Base-by-base conservation (phyloP, 2,888 invertebrate genomes). In the Venustoraphidia nigricollis region DNA sequence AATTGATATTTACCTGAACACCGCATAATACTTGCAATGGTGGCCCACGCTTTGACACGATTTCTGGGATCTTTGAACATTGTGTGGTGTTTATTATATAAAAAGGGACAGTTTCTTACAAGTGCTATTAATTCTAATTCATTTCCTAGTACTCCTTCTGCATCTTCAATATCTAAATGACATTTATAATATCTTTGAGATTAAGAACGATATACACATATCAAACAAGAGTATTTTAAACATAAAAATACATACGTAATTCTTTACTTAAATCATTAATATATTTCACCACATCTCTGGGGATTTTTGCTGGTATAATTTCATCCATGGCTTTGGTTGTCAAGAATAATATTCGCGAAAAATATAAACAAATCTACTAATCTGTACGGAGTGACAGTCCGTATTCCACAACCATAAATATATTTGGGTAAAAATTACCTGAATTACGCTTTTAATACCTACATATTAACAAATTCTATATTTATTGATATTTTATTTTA, bases 71-170 rank as follows among this genome's bases (percentile, higher is more conserved):
- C 54, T 48, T 55, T 56, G 42, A 56, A 57, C 48, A 56, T 57
- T 11, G 52, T 38, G 38, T 51, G 46, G 34, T 37, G 52, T 48
- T 52, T 55, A 45, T 58, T 55, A 46, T 57, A 58, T 39, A 58
- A 45, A 50, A 57, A 56, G 17, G 50, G 53, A 51, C 57, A 57
- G 42, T 58, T 57, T 17, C 55, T 44, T 14, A 58, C 55, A 46
- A 58, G 50, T 4, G 57, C 53, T 35, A 58, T 57, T 34, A 58
- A 48, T 51, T 58, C 57, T 41, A 57, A 45, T 50, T 58, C 58
- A 47, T 57, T 57, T 13, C 57, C 58, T 17, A 55, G 46, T 2
- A 58, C 52, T 10, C 57, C 58, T 43, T 55, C 51, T 10, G 52
- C 54, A 45, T 54, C 55, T 53, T 54, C 52, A 40, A 56, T 52